Conservation (phyloP, 2,888 invertebrate genomes). For the Diplazon laetatorius region DNA sequence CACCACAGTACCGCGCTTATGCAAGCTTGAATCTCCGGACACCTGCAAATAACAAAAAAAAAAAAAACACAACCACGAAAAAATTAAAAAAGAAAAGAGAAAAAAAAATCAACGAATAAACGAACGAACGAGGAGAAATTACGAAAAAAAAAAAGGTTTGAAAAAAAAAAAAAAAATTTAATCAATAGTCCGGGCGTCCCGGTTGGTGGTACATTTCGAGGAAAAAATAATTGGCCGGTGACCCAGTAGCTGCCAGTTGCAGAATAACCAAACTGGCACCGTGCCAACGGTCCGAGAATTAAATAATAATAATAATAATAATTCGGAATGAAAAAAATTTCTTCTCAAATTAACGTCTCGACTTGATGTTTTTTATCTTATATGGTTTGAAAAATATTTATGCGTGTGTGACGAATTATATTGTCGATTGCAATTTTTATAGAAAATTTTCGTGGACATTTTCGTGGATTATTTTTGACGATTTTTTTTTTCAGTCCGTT, state of each 20-base stretch:
- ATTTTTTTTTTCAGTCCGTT: too few relatives aligned
- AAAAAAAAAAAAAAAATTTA: conserved; percentile 41
- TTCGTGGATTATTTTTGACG: too few relatives aligned
- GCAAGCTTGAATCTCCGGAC: conserved; percentile 92
- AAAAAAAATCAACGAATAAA: not conserved
- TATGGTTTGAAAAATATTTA: not conserved
- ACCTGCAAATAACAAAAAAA: conserved; percentile 83
- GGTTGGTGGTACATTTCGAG: not conserved
- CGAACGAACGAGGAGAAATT: conserved; percentile 22
- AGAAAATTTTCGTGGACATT: too few relatives aligned
- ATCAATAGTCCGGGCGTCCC: conserved; percentile 19
- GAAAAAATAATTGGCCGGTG: conserved; percentile 5
- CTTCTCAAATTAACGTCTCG: not conserved
- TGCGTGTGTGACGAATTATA: too few relatives aligned
- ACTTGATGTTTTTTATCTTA: not conserved
- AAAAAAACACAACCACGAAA: conserved; percentile 38
- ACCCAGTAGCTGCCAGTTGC: not conserved
- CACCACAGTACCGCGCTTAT: conserved; percentile 91
- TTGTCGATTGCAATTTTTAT: too few relatives aligned
- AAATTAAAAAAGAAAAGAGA: conserved; percentile 7
- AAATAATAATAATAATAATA: too few relatives aligned
- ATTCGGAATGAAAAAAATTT: not conserved
- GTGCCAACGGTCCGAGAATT: not conserved
- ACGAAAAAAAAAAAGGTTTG: conserved; percentile 1
- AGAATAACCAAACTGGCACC: not conserved